A percentile compares a stretch with the other conserved stretches of the same genome.
These are phyloP conservation scores for Ctenicera cuprea DNA, from an alignment of 2,888 invertebrate genomes.

Conservation along the genomic window DNA sequence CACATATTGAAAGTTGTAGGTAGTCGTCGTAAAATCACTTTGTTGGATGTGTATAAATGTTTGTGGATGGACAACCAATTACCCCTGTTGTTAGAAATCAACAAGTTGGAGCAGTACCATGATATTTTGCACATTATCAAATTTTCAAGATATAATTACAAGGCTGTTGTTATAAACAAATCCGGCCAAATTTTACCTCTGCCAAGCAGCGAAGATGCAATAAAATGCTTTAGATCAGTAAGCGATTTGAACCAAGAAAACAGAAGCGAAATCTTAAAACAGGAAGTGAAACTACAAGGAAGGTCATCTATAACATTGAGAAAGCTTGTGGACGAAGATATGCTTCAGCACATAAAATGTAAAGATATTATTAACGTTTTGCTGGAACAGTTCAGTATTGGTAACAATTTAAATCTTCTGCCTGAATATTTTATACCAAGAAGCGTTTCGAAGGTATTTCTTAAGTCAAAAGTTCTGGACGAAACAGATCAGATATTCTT, in stretches of 20 bases:
- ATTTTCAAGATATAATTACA: not conserved
- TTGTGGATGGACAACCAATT: not conserved
- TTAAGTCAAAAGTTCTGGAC: not conserved
- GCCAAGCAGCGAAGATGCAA: not conserved
- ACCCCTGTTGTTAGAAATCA: conserved; percentile 7
- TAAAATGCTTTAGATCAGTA: not conserved
- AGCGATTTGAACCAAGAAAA: not conserved
- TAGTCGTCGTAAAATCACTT: not conserved
- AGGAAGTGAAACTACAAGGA: not conserved
- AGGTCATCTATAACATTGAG: not conserved
- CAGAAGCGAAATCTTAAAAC: not conserved
- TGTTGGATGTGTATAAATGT: conserved; percentile 9
- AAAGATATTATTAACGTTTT: conserved; percentile 6
- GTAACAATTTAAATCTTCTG: not conserved
- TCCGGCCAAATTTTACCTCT: no score
- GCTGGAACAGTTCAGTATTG: conserved; percentile 13
- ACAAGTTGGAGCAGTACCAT: not conserved
- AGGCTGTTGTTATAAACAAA: not conserved
- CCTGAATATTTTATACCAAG: conserved; percentile 19
- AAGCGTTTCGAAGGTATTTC: not conserved
- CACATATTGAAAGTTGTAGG: conserved; percentile 2
- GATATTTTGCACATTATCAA: not conserved
- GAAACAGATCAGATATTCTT: not conserved
- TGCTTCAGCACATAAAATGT: not conserved
- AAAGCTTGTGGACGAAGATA: not conserved